These are phyloP conservation scores for Perodicticus potto DNA, from an alignment of 2,797 vertebrate species.

Conservation along the genomic window DNA sequence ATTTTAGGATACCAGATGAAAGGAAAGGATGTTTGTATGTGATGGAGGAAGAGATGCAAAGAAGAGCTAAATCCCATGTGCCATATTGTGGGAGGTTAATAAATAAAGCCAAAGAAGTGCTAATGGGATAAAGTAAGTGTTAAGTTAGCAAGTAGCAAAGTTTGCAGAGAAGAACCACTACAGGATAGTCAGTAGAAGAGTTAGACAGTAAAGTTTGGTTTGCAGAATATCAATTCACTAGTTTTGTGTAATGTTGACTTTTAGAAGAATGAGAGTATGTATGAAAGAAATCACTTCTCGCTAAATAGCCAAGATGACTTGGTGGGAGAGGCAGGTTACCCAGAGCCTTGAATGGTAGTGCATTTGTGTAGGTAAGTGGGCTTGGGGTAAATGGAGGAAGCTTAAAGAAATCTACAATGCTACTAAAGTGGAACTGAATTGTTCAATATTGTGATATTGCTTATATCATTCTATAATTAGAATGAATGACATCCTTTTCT, in stretches of 20 bases:
- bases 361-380: background rate
- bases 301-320: background rate
- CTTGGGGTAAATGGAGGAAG: too few species aligned
- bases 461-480: background rate
- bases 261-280: background rate
- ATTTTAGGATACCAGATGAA: background rate
- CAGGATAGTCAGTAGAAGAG: background rate
- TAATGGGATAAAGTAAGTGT: background rate
- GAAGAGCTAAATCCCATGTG: background rate
- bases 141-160: background rate
- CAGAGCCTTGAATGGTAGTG: background rate
- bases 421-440: background rate
- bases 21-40: background rate
- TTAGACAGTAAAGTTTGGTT: background rate
- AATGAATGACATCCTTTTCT: background rate
- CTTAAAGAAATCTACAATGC: background rate
- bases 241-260: background rate
- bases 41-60: background rate
- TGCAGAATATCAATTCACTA: background rate
- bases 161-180: background rate
- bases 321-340: background rate
- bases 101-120: background rate
- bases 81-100: background rate
- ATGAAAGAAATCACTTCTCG: background rate
- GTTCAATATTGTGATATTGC: background rate